Percentiles rank a stretch among this genome's conserved stretches.
Conservation (phyloP, 2,797 vertebrate genomes). For the Tachyglossus aculeatus region DNA sequence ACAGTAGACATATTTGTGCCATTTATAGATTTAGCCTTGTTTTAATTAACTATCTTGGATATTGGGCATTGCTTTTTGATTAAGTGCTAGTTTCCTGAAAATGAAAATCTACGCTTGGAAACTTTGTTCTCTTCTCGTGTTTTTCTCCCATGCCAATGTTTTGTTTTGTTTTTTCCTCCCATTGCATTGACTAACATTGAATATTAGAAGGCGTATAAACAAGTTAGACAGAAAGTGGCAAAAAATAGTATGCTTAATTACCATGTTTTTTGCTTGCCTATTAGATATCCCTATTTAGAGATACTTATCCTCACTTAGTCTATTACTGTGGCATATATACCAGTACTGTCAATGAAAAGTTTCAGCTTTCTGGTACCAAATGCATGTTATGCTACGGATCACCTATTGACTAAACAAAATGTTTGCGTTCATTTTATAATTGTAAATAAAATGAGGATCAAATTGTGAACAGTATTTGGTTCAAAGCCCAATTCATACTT, state of each 20-base stretch:
- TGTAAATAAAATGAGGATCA: conserved; percentile 35
- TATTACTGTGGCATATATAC: conserved; percentile 3
- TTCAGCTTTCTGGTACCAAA: conserved; percentile 25
- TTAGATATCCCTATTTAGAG: conserved; percentile 37
- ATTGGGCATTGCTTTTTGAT: conserved; percentile 42
- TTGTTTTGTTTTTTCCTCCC: conserved; percentile 33
- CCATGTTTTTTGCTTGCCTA: conserved; percentile 22
- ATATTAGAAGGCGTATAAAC: conserved; percentile 55
- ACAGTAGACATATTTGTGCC: conserved; percentile 8
- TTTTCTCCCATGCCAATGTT: conserved; percentile 48
- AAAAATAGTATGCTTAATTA: conserved; percentile 13
- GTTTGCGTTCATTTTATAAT: too few species aligned
- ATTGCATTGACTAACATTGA: conserved; percentile 30
- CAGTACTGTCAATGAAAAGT: conserved; percentile 32
- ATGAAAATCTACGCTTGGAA: conserved; percentile 28
- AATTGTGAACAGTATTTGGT: conserved; percentile 37
- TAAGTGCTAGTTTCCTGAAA: conserved; percentile 54
- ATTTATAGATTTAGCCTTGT: conserved; percentile 29
- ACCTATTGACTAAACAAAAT: too few species aligned
- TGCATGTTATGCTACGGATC: too few species aligned
- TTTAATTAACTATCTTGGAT: conserved; percentile 50
- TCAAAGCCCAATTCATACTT: conserved; percentile 51
- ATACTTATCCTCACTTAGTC: conserved; percentile 37
- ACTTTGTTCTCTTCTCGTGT: conserved; percentile 33
- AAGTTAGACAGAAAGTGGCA: conserved; percentile 29